Conservation (phyloP, 1,140 invertebrate species). For the Drosophila watanabei region DNA sequence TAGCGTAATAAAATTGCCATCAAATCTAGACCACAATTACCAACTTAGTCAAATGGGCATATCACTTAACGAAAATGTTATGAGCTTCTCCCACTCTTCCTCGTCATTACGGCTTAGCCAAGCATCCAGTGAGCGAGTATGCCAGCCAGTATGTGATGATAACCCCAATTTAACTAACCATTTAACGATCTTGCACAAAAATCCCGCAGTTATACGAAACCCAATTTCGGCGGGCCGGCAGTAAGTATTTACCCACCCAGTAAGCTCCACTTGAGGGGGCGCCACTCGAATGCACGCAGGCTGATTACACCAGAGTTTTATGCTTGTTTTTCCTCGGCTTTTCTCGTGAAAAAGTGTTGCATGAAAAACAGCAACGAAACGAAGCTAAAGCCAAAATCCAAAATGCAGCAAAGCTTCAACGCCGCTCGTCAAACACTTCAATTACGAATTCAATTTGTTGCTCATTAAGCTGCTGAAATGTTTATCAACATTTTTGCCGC, state of each 20-base stretch:
- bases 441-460: conserved; percentile 79
- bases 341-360: conserved; percentile 31
- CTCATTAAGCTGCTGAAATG: conserved; percentile 76
- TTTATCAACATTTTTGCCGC: conserved; percentile 72
- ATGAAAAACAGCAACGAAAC: conserved; percentile 33
- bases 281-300: conserved; percentile 49
- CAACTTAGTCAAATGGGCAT: conserved; percentile 13
- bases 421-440: conserved; percentile 65
- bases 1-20: conserved; percentile 20
- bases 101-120: conserved; percentile 22
- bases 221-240: conserved; percentile 16
- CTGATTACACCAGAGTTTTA: conserved; percentile 44
- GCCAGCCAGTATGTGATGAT: conserved; percentile 36
- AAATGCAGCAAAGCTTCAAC: conserved; percentile 28
- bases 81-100: conserved; percentile 5
- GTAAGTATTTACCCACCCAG: conserved; percentile 34
- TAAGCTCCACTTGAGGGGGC: conserved; percentile 45
- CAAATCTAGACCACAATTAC: conserved; percentile 31
- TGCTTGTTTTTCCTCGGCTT: background rate
- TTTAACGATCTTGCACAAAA: conserved; percentile 53
- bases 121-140: conserved; percentile 17
- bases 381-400: conserved; percentile 21
- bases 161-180: conserved; percentile 52
- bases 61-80: conserved; percentile 24
- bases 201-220: conserved; percentile 24